Evolutionary conservation across 2,888 invertebrate species (phyloP).

Genomic region (Leptinotarsa haldemani): DNA sequence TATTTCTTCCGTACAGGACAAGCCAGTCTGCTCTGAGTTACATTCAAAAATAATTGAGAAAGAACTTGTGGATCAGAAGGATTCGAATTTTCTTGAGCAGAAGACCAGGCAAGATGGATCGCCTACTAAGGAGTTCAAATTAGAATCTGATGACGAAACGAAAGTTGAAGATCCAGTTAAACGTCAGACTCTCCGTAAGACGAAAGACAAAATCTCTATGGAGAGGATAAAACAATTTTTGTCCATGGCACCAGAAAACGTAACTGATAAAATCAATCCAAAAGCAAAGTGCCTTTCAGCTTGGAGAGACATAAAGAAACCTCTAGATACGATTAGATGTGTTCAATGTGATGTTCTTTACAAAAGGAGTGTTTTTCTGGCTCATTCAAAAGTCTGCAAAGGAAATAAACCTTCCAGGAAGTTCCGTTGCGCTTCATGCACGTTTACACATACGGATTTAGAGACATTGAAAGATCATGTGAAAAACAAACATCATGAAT

Average conservation of each 20-base stretch:
- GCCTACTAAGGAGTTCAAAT: not conserved
- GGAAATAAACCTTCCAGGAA: slow-evolving; percentile 20
- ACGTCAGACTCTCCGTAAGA: not conserved
- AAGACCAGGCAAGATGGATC: not conserved
- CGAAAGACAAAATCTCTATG: slow-evolving; percentile 27
- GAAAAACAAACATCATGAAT: slow-evolving; percentile 5
- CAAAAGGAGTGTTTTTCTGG: slow-evolving; percentile 45
- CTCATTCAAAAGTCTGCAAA: slow-evolving; percentile 21
- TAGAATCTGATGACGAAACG: not conserved
- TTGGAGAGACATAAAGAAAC: slow-evolving; percentile 52
- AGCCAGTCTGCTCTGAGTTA: not conserved
- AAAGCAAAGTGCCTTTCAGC: slow-evolving; percentile 52
- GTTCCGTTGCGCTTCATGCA: slow-evolving; percentile 14
- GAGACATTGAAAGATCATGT: slow-evolving; percentile 10
- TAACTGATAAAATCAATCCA: slow-evolving; percentile 48
- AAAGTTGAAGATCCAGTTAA: not conserved
- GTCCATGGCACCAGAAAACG: slow-evolving; percentile 55
- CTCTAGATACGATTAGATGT: slow-evolving; percentile 60
- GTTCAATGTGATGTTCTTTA: slow-evolving; percentile 57
- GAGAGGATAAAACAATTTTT: slow-evolving; percentile 58
- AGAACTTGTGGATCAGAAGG: no score
- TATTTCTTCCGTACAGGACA: not conserved
- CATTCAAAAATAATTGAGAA: not conserved
- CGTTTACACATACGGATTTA: slow-evolving; percentile 10
- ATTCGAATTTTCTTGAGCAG: no score